Evolutionary conservation across 1,140 invertebrate genomes (phyloP), one percentile per base, ranked within the genome.

Genomic region (Elysia chlorotica): DNA sequence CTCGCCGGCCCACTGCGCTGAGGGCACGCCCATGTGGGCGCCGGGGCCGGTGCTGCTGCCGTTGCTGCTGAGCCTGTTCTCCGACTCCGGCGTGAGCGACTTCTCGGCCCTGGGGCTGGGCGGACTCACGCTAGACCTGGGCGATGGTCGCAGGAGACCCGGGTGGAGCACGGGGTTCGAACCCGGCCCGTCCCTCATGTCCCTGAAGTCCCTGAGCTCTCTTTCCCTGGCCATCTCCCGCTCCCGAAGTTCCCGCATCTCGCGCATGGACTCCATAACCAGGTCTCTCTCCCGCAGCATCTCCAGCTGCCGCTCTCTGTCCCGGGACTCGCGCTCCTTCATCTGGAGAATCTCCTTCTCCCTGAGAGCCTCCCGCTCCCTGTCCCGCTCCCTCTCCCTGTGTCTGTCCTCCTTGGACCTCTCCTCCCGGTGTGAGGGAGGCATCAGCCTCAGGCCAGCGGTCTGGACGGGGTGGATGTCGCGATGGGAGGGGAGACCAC

Each of bases 1-100:
- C 23, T 75, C 72, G 10, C 68, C 70, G 25, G 71, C 54, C 68
- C 71, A 78, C n/a, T n/a, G n/a, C n/a, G n/a, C n/a, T n/a, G n/a
- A n/a, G n/a, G n/a, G n/a, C n/a, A n/a, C n/a, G n/a, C n/a, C n/a
- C n/a, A n/a, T n/a, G n/a, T n/a, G n/a, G n/a, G n/a, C n/a, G n/a
- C n/a, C n/a, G n/a, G n/a, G n/a, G n/a, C n/a, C n/a, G n/a, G n/a
- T n/a, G n/a, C n/a, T n/a, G n/a, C n/a, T n/a, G n/a, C n/a, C n/a
- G n/a, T n/a, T n/a, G 3, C 38, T 48, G 2, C 53, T 66, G 5
- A 75, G 41, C 25, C 74, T 54, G 74, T 78, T 78, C 41, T 78
- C 77, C 38, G 74, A 38, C 56, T 78, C 77, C 6, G 74, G 69
- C 14, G 73, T 35, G 41, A 63, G 5, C 4, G 69, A 71, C 33